Evolutionary conservation across 2,797 vertebrate genomes (phyloP), one percentile per base, ranked within the genome.

Genomic region (Coranthus polyacanthus): DNA sequence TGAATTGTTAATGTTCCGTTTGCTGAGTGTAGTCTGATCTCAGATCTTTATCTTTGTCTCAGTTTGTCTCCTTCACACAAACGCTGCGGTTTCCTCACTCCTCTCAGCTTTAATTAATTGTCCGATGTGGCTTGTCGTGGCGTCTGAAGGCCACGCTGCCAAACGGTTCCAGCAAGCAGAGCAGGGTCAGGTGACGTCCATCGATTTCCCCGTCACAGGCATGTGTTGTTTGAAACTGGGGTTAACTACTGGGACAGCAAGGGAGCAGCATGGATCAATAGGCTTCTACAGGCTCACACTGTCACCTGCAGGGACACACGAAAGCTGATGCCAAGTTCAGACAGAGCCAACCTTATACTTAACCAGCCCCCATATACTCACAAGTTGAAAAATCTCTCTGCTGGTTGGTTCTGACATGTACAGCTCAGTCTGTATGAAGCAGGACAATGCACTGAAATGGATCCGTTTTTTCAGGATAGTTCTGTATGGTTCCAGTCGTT

Each of bases 161-260:
- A 37, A 16, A 37, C 46, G 1, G 47, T 42, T 53, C 9, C 5
- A 36, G 59, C 53, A 38, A 61, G 60, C 54, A 12, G 47, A 57
- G 68, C 60, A 2, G 36, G 46, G 37, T 72, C 67, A 29, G 47
- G 69, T 56, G 68, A 56, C 74, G 72, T 4, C 43, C 32, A 84
- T 90, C 12, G 82, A 78, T 87, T 78, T 71, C 32, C n/a, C 55
- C 1, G 17, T 81, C 75, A 62, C 36, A 7, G 41, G 43, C 45
- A 1, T 16, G 34, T 76, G 72, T 85, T 67, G 69, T 79, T 72
- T 53, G 52, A 81, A 85, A 65, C 65, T 7, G 61, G 69, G 82
- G 80, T 88, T 84, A 88, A 88, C 77, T 55, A 70, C 68, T 18
- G 26, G 56, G 74, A 71, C 80, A 55, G 70, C 54, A 15, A 47